Base-by-base conservation (phyloP, 2,888 invertebrate species). In the Gari tellinella region DNA sequence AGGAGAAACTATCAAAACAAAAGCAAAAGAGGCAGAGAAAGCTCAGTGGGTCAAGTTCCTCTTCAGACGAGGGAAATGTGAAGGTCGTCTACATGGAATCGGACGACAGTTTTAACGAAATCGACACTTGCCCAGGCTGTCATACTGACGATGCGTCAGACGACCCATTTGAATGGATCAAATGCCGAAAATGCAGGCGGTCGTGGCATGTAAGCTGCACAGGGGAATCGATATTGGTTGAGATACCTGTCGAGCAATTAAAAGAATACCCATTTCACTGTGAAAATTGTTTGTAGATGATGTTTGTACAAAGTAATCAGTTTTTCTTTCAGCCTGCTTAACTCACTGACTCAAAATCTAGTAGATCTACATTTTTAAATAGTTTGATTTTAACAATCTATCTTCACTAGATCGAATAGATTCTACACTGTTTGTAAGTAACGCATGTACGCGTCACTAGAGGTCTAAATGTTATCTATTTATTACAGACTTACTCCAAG, bases 161-260 rank as follows among this genome's bases (percentile, higher is more conserved):
- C 4, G 52, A 41, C 23, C 26, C 25, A 19, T 51, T 40, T 17
- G 62, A 60, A 25, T 60, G 48, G 45, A 31, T 60, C 7, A 17
- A 15, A 15, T 62, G 62, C 41, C 25, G 21, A 25, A 51, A 48
- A 2, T 62, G 62, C 40, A 41, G 25, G 8, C 41, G 52, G 17
- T 15, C 19, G 2, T 62, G 52, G 43, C 62, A 51, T 37, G 62
- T 62, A 14, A 62, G 41, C 25, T 62, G 62, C 51, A 52, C 62
- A 12, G 62, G 62, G 23, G 52, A 62, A 21, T 41, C 51, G 8
- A 17, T 62, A 10, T 26, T 62, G n/a, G 17, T 52, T 10, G 52
- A 62, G 10, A 62, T 62, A 17, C 52, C 52, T n/a, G 41, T 31
- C 14, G 52, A 43, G 23, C 52, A 62, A 23, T 19, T 52, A 14